These are phyloP conservation scores for Monochamus alternatus DNA, from an alignment of 2,888 invertebrate species.

Conservation along the genomic window DNA sequence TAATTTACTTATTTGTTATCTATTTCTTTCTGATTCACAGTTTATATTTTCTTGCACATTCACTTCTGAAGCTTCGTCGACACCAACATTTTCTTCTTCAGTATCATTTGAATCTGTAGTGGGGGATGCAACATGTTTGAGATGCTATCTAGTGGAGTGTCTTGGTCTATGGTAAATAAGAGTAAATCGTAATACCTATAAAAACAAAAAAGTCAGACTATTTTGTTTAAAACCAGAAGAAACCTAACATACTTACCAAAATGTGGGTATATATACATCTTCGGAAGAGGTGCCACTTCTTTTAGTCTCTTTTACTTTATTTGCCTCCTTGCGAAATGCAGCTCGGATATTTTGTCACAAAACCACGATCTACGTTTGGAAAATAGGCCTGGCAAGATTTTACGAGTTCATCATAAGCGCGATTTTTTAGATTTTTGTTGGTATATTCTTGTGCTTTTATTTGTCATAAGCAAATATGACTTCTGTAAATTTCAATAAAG, in stretches of 20 bases:
- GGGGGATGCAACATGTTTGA: conserved; percentile 26
- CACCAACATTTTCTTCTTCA: conserved; percentile 16
- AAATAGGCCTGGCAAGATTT: conserved; percentile 13
- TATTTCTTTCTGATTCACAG: not conserved
- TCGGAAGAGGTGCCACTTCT: not conserved
- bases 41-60: not conserved
- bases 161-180: conserved; percentile 33
- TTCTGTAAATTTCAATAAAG: too few relatives aligned
- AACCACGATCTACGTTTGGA: conserved; percentile 15
- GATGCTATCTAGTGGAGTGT: conserved; percentile 32
- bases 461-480: conserved; percentile 8
- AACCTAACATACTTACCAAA: not conserved
- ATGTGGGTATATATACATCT: not conserved
- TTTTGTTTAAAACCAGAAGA: not conserved
- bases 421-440: conserved; percentile 18
- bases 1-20: conserved; percentile 1
- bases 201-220: conserved; percentile 3
- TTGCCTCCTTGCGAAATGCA: not conserved
- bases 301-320: not conserved
- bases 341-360: not conserved
- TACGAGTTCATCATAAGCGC: conserved; percentile 14
- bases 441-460: conserved; percentile 7
- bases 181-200: conserved; percentile 39
- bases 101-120: conserved; percentile 27
- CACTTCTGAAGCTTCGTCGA: conserved; percentile 2